phyloP scores from a whole-genome alignment of 2,797 vertebrate species.

The Scarus forsteni region DNA sequence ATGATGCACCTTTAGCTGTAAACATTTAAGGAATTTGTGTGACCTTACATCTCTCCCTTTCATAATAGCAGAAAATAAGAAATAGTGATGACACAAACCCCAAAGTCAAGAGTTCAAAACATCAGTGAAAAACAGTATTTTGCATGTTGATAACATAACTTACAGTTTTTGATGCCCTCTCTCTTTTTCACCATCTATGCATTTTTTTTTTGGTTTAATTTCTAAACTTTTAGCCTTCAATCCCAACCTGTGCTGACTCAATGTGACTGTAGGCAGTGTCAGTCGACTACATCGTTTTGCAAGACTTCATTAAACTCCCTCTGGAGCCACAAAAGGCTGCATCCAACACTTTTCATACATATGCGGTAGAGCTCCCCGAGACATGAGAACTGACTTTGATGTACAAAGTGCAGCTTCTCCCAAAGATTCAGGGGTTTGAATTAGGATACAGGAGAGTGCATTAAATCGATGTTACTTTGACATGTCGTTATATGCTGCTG shows the following conservation, averaged over 20 bases:
- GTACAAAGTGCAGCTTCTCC: background rate
- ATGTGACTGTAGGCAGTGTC: background rate
- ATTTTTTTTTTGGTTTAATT: background rate
- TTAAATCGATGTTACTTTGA: slow-evolving; percentile 1
- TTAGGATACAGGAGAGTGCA: background rate
- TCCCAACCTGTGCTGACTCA: background rate
- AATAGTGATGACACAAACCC: too few relatives aligned
- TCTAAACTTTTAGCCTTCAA: background rate
- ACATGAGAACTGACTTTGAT: slow-evolving; percentile 12
- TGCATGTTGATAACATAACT: background rate
- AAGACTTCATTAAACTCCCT: background rate
- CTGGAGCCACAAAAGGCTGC: background rate
- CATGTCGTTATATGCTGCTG: background rate
- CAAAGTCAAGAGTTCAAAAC: background rate
- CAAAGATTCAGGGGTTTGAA: background rate
- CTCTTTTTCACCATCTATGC: background rate
- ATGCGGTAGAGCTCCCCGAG: background rate
- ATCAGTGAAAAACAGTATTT: background rate
- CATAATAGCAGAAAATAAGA: too few relatives aligned
- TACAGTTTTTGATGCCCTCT: background rate
- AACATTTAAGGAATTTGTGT: too few relatives aligned
- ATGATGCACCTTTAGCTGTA: too few relatives aligned
- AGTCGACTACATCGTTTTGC: slow-evolving; percentile 1
- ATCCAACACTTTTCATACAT: background rate
- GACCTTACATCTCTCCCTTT: too few relatives aligned